Conservation (phyloP, 2,797 vertebrate species). For the Chaetophractus vellerosus region DNA sequence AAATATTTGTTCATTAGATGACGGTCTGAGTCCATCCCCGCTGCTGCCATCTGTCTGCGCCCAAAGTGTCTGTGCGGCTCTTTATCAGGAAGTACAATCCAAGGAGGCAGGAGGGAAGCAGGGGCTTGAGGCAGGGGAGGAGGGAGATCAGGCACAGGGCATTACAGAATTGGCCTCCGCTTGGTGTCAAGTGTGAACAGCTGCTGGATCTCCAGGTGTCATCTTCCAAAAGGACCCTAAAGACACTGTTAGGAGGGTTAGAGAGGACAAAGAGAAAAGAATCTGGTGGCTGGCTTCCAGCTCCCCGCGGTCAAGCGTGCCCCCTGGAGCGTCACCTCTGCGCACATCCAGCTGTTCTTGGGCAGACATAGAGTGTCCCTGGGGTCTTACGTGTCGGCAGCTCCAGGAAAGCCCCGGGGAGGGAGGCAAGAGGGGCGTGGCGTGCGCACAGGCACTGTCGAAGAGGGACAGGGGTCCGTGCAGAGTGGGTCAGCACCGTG, state of each 20-base stretch:
- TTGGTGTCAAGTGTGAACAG: neutral
- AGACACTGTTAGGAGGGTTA: neutral
- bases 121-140: neutral
- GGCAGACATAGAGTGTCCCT: neutral
- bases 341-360: neutral
- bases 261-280: neutral
- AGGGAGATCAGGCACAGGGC: fast-evolving
- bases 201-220: neutral
- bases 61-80: neutral
- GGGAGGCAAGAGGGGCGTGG: neutral
- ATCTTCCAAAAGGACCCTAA: neutral
- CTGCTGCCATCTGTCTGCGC: constrained; percentile 58
- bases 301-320: fast-evolving
- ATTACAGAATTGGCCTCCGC: neutral
- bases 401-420: neutral
- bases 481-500: fast-evolving
- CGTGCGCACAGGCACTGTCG: fast-evolving
- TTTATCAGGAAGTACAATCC: neutral
- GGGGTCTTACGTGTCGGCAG: neutral
- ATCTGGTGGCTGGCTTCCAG: neutral
- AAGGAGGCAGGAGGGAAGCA: neutral
- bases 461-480: neutral
- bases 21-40: neutral
- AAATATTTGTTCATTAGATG: constrained; percentile 75
- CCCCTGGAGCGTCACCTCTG: fast-evolving